A percentile compares a stretch with the other conserved stretches of the same genome.
Evolutionary conservation across 2,888 invertebrate genomes (phyloP).

Genomic region (Seira sanloemensis): DNA sequence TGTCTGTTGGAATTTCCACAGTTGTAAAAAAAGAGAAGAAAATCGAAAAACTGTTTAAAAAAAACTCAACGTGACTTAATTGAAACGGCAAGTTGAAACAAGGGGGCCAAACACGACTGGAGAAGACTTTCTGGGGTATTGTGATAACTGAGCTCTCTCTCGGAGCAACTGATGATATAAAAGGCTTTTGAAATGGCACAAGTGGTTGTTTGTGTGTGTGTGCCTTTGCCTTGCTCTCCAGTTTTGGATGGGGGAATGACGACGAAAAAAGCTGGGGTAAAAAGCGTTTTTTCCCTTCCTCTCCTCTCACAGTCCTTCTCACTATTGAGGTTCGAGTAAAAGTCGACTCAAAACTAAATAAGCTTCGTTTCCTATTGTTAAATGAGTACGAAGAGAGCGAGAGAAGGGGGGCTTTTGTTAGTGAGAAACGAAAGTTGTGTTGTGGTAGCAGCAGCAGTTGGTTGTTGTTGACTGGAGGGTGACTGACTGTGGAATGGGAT

Average conservation of each 20-base stretch:
- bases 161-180: neutral
- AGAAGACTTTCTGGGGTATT: too few relatives aligned
- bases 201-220: slow-evolving; percentile 33
- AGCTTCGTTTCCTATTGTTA: neutral
- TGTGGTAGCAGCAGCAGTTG: slow-evolving; percentile 53
- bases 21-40: slow-evolving; percentile 22
- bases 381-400: neutral
- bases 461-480: slow-evolving; percentile 67
- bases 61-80: neutral
- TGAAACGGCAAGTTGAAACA: too few relatives aligned
- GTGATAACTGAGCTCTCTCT: too few relatives aligned
- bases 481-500: slow-evolving; percentile 67
- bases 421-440: slow-evolving; percentile 48
- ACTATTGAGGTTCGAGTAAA: slow-evolving; percentile 26
- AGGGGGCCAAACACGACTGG: too few relatives aligned
- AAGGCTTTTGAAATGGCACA: neutral
- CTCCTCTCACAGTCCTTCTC: slow-evolving; percentile 29
- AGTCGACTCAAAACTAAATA: neutral
- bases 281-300: slow-evolving; percentile 36
- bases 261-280: slow-evolving; percentile 44
- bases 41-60: neutral
- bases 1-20: slow-evolving; percentile 38
- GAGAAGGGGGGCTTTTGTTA: slow-evolving; percentile 29
- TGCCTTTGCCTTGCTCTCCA: neutral
- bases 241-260: slow-evolving; percentile 27